Conservation (phyloP, 2,797 vertebrate species). For the Centroberyx gerrardi region DNA sequence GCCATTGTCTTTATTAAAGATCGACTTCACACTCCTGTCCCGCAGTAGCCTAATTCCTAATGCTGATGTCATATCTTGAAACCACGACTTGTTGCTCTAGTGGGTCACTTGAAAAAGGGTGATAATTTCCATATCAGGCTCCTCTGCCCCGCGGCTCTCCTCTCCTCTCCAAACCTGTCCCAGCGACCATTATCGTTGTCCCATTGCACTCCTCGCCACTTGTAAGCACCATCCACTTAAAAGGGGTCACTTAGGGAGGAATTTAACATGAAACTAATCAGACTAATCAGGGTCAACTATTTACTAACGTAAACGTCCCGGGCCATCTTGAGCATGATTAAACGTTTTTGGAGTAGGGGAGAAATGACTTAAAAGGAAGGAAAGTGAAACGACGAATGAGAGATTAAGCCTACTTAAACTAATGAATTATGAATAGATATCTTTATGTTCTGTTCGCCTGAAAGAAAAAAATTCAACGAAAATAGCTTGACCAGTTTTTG, state of each 20-base stretch:
- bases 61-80: not conserved
- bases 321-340: constrained; percentile 4
- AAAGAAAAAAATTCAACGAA: too few species aligned
- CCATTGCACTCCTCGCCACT: constrained; percentile 37
- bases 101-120: not conserved
- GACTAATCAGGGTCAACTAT: constrained; percentile 46
- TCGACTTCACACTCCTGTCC: not conserved
- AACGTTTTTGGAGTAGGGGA: not conserved
- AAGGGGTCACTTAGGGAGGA: constrained; percentile 39
- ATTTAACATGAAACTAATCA: constrained; percentile 39
- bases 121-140: constrained; percentile 16
- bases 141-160: constrained; percentile 23
- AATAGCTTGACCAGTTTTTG: not conserved
- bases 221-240: constrained; percentile 26
- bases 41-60: not conserved
- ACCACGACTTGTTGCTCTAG: constrained; percentile 24
- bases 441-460: not conserved
- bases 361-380: not conserved
- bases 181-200: constrained; percentile 44
- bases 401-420: not conserved
- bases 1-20: too few species aligned
- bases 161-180: constrained; percentile 30
- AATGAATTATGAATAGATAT: not conserved
- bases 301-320: constrained; percentile 21
- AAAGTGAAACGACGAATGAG: not conserved